Evolutionary conservation across 2,797 vertebrate genomes (phyloP), one percentile per base, ranked within the genome.

Genomic region (Harpagifer antarcticus): DNA sequence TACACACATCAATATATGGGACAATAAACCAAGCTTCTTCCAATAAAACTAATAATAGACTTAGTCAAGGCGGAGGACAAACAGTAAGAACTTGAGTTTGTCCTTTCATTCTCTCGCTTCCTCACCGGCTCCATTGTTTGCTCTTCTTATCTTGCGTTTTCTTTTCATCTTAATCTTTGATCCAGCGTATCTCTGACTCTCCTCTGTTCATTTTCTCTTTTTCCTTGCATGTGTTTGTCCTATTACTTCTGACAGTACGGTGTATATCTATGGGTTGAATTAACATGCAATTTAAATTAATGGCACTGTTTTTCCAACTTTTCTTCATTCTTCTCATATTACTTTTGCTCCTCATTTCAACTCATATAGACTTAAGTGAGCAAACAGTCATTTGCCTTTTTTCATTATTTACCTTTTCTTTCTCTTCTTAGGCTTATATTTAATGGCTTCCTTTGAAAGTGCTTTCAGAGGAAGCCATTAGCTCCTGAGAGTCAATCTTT

Each of bases 1-100:
- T 23, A 33, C 55, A 49, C 54, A 19, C 40, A 81, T 79, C 72
- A 76, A 76, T 77, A 77, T 31, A 47, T 48, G 68, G 33, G 19
- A 75, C 37, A 54, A 71, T 55, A 66, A 42, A 42, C 2, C 2
- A 3, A 2, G 42, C 49, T 31, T 42, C 52, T 52, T 71, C 68
- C 31, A 66, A 48, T 50, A 61, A 74, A 40, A 47, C 14, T 56
- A 61, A 74, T 59, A 59, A 78, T 14, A 72, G 43, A 79, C n/a
- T 17, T 0, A 7, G n/a, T 4, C 12, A 57, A 55, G 37, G 47
- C 2, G 14, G 61, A 55, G 37, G 13, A 55, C 20, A 8, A 40
- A 13, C 40, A 40, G 16, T 4, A 7, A 20, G 3, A 4, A 27
- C 59, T 23, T 42, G 3, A 3, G 42, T 43, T 65, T 47, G 16